phyloP scores from a whole-genome alignment of 1,140 invertebrate genomes.

The Drosophila setifemur region DNA sequence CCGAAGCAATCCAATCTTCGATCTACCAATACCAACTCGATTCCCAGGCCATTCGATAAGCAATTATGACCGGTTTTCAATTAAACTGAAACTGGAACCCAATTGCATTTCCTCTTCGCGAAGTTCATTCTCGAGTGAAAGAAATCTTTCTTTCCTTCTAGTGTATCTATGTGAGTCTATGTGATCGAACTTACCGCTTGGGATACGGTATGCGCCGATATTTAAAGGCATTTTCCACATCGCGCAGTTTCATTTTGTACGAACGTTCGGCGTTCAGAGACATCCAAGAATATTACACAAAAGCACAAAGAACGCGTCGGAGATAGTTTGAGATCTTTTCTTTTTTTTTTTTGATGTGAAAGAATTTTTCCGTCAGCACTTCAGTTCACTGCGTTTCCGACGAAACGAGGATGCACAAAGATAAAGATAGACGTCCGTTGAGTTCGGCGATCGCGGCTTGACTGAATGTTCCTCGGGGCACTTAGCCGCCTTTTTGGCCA shows the following conservation, averaged over 20 bases:
- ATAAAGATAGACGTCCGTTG: conserved; percentile 63
- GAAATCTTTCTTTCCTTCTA: conserved; percentile 2
- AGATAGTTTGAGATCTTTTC: conserved; percentile 22
- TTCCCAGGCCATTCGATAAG: conserved; percentile 37
- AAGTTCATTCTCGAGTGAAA: conserved; percentile 14
- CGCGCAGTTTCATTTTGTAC: conserved; percentile 81
- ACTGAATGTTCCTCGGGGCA: conserved; percentile 74
- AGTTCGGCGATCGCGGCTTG: conserved; percentile 69
- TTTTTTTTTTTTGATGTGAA: conserved; percentile 15
- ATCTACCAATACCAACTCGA: conserved; percentile 3
- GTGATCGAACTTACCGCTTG: conserved; percentile 71
- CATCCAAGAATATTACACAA: conserved; percentile 36
- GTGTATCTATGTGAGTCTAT: too few relatives aligned
- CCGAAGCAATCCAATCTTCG: conserved; percentile 25
- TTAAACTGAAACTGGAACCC: conserved; percentile 50
- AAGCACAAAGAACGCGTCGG: conserved; percentile 11
- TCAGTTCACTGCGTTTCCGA: conserved; percentile 9
- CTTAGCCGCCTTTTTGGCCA: conserved; percentile 78
- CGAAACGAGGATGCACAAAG: conserved; percentile 2
- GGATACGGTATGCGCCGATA: conserved; percentile 81
- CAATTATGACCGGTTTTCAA: conserved; percentile 71
- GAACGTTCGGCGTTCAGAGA: conserved; percentile 61
- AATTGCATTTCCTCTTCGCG: conserved; percentile 35
- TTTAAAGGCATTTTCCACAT: conserved; percentile 80
- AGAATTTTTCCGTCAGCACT: conserved; percentile 30